These are phyloP conservation scores for Etheostoma nigrum DNA, from an alignment of 2,797 vertebrate genomes.

Conservation along the genomic window DNA sequence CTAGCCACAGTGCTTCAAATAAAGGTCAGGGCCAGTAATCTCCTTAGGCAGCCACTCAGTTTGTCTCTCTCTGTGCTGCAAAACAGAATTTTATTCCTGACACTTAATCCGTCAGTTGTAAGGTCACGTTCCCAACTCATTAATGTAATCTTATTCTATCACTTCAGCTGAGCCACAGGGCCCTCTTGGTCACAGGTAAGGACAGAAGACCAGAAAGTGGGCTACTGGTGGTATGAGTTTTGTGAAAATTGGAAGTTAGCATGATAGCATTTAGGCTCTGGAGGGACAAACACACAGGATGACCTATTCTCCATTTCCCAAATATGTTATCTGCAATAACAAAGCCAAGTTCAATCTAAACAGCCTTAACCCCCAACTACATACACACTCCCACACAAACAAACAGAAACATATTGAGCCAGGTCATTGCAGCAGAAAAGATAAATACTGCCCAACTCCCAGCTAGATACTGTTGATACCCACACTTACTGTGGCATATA, in stretches of 20 bases:
- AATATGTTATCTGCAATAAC: conserved; percentile 52
- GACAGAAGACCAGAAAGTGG: conserved; percentile 44
- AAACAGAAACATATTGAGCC: conserved; percentile 31
- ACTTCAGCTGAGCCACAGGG: conserved; percentile 65
- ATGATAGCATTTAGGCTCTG: conserved; percentile 17
- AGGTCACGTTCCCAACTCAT: conserved; percentile 84
- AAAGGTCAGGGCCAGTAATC: conserved; percentile 82
- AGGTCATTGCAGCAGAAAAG: conserved; percentile 26
- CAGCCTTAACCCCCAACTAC: conserved; percentile 29
- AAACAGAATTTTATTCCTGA: conserved; percentile 80
- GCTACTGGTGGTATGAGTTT: conserved; percentile 13
- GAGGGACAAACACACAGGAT: conserved; percentile 31
- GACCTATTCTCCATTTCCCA: conserved; percentile 41
- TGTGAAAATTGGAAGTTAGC: conserved; percentile 24
- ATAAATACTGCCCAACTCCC: conserved; percentile 26
- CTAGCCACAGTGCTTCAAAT: conserved; percentile 67
- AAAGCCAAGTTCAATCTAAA: conserved; percentile 49
- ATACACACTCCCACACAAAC: conserved; percentile 47
- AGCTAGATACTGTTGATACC: conserved; percentile 20
- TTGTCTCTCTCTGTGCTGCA: conserved; percentile 73
- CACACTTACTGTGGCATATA: conserved; percentile 21
- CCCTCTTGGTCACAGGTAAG: conserved; percentile 62
- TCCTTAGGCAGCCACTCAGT: conserved; percentile 73
- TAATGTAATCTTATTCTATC: conserved; percentile 82
- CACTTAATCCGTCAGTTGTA: conserved; percentile 82